Evolutionary conservation across 2,113 vertebrate genomes (phyloP).

Genomic region (Laticauda laticaudata): DNA sequence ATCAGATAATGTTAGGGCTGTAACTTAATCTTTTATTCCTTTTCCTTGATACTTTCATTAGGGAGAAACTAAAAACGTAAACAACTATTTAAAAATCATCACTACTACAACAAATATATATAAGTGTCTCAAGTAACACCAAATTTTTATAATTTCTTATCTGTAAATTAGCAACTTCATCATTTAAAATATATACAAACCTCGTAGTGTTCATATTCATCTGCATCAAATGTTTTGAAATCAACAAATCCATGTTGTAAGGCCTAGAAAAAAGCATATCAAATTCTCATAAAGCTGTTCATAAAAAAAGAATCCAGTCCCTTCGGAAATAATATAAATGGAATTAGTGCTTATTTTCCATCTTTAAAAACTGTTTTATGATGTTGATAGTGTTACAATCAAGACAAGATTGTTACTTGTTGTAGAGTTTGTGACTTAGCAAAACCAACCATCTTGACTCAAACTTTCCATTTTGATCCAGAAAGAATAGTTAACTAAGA

Average conservation of each 20-base stretch:
- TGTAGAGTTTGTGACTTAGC: neutral
- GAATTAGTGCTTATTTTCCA: neutral
- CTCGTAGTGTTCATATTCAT: conserved; percentile 98
- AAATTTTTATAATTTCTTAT: neutral
- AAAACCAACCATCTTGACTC: neutral
- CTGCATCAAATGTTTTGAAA: conserved; percentile 94
- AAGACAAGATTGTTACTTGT: neutral
- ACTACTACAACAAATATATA: neutral
- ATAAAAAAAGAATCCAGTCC: neutral
- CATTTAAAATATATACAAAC: conserved; percentile 70
- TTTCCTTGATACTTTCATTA: neutral
- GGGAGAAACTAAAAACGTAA: neutral
- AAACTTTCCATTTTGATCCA: neutral
- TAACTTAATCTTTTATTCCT: neutral
- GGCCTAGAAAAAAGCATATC: conserved; percentile 78
- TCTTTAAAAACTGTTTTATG: neutral
- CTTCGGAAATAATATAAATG: neutral
- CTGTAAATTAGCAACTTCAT: neutral
- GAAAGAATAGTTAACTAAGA: neutral
- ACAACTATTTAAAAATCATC: neutral
- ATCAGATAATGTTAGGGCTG: neutral
- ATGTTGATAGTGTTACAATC: neutral
- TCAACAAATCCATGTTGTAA: conserved; percentile 93
- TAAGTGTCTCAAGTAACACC: neutral
- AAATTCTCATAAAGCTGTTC: neutral